phyloP scores from a whole-genome alignment of 1,140 invertebrate species.

The Ostrea edulis region DNA sequence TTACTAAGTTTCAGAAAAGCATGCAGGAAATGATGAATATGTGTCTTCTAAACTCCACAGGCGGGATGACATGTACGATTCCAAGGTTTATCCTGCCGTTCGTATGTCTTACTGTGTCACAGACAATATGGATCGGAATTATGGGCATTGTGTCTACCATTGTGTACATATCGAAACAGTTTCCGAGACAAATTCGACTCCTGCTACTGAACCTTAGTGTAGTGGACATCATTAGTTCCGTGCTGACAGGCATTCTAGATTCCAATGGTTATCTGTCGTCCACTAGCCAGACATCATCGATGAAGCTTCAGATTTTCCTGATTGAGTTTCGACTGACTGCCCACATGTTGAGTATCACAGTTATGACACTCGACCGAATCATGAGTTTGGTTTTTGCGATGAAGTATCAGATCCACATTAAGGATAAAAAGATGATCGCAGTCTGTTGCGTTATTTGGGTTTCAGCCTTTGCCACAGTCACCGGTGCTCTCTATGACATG shows the following conservation, averaged over 20 bases:
- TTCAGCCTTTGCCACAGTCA: background rate
- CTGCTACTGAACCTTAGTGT: background rate
- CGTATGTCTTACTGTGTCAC: background rate
- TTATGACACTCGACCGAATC: conserved; percentile 11
- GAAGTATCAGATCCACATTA: background rate
- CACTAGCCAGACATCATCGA: background rate
- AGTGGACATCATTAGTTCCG: background rate
- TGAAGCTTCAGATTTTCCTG: conserved; percentile 13
- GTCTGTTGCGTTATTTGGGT: background rate
- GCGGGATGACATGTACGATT: background rate
- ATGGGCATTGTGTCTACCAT: background rate
- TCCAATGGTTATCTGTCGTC: background rate
- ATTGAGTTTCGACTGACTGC: background rate
- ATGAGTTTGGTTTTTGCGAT: conserved; percentile 16
- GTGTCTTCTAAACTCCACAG: background rate
- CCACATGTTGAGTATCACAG: background rate
- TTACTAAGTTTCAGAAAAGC: background rate
- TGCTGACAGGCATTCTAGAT: background rate
- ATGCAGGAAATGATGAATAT: background rate
- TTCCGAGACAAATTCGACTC: conserved; percentile 9
- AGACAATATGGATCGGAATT: background rate
- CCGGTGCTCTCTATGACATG: background rate
- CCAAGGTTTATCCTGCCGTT: background rate
- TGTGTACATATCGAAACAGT: conserved; percentile 6
- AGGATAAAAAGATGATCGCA: background rate